Conservation (phyloP, 2,888 invertebrate genomes). For the Lasioglossum morio region DNA sequence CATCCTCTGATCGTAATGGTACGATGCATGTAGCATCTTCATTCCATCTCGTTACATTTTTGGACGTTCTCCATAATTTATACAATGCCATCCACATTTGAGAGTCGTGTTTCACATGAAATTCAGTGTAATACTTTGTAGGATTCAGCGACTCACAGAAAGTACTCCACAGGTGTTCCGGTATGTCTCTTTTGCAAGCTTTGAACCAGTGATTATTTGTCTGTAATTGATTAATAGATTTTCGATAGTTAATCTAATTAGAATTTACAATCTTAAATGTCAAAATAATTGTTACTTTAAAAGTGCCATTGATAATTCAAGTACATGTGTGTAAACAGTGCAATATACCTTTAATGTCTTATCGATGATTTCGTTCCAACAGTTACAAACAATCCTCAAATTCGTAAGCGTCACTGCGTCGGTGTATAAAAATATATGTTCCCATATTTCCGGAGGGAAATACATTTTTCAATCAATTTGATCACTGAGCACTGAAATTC, state of each 20-base stretch:
- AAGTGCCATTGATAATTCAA: background rate
- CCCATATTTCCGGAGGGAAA: constrained; percentile 78
- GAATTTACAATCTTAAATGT: background rate
- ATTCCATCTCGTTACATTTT: constrained; percentile 55
- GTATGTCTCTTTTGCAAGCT: constrained; percentile 73
- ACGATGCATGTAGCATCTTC: constrained; percentile 35
- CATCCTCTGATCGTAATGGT: constrained; percentile 52
- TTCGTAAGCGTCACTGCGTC: constrained; percentile 68
- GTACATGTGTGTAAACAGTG: background rate
- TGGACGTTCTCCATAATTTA: constrained; percentile 71
- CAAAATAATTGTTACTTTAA: background rate
- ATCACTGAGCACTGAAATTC: background rate
- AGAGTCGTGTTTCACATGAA: constrained; percentile 45
- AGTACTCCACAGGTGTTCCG: constrained; percentile 64
- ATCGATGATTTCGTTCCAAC: constrained; percentile 71
- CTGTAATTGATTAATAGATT: constrained; percentile 54
- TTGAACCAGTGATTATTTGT: constrained; percentile 70
- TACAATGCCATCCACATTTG: constrained; percentile 71
- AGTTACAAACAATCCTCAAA: constrained; percentile 67
- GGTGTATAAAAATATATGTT: constrained; percentile 70
- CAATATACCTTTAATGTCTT: constrained; percentile 68
- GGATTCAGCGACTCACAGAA: constrained; percentile 71
- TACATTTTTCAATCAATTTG: constrained; percentile 48
- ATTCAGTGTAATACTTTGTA: constrained; percentile 54
- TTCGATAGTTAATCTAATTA: background rate